These are phyloP conservation scores for Stenodema calcarata DNA, from an alignment of 2,888 invertebrate genomes.

Conservation along the genomic window DNA sequence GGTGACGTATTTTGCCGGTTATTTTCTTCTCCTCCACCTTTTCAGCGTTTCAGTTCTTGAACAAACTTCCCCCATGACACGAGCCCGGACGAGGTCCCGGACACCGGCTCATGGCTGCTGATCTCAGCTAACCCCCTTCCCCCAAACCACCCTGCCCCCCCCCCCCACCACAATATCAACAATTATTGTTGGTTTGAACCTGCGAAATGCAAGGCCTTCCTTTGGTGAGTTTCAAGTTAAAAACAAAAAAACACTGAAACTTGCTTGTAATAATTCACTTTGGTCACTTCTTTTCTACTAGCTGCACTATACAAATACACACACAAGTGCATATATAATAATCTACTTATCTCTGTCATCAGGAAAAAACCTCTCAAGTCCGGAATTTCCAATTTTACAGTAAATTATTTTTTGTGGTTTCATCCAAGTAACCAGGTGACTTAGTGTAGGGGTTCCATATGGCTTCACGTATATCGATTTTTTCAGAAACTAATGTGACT, in stretches of 20 bases:
- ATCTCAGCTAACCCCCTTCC: neutral
- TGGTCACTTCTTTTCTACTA: neutral
- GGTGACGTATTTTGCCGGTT: neutral
- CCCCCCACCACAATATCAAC: no score
- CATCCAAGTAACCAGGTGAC: no score
- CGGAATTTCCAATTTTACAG: no score
- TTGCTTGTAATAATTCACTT: neutral
- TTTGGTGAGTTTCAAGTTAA: slow-evolving; percentile 20
- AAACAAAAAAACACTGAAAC: neutral
- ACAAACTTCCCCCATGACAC: neutral
- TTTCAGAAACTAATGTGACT: no score
- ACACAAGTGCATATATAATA: neutral
- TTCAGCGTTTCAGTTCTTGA: neutral
- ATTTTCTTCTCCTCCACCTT: neutral
- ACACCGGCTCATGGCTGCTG: neutral
- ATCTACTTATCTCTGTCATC: no score
- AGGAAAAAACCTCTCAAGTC: neutral
- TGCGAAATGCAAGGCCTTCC: slow-evolving; percentile 20
- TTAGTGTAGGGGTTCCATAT: no score
- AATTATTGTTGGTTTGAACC: neutral
- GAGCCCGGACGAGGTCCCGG: neutral
- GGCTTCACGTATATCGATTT: no score
- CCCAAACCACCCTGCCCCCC: no score
- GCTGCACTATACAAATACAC: neutral
- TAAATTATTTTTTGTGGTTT: no score